Evolutionary conservation across 2,113 vertebrate genomes (phyloP), one percentile per base, ranked within the genome.

Genomic region (Oryzias celebensis): DNA sequence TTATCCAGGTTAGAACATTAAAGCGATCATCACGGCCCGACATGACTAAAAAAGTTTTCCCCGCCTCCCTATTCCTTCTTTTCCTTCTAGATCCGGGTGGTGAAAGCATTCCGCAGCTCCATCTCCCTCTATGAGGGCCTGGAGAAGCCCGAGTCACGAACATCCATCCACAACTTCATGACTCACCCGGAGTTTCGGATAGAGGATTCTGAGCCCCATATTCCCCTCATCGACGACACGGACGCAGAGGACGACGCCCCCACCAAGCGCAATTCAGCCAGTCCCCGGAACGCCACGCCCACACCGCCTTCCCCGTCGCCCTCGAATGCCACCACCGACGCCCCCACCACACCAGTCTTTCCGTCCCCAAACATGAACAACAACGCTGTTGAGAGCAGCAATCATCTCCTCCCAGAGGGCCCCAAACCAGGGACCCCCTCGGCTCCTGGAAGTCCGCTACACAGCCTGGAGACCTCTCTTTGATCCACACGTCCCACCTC

Each of bases 51-150:
- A 46, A 1, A 28, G 0, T 73, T 10, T 48, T 43, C 58, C 70
- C 66, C 64, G 51, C 1, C 23, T n/a, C 54, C 59, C 61, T 69
- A 36, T 17, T 79, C 58, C 63, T 22, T 44, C 62, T 54, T 65
- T 42, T 53, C 51, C 86, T 85, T 80, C 48, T 94, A 99, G 97
- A 98, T 99, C 93, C 95, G 97, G 93, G 97, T 99, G 95, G 97
- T 99, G 96, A 99, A 99, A 93, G 97, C 97, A 92, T 99, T 99
- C 98, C 97, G 97, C 95, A 99, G 96, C 93, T 96, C 96, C 91
- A 93, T 99, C 87, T 98, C 96, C 90, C 93, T 98, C 87, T 98
- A 98, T 65, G 97, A 98, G 94, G 96, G 96, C 82, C 89, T 98
- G 86, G 94, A 97, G 91, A 99, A 98, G 85, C 96, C 95, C 8